A percentile compares a stretch with the other conserved stretches of the same genome.
These are phyloP conservation scores for Cyclophora albipunctata DNA, from an alignment of 2,888 invertebrate species.

Conservation along the genomic window DNA sequence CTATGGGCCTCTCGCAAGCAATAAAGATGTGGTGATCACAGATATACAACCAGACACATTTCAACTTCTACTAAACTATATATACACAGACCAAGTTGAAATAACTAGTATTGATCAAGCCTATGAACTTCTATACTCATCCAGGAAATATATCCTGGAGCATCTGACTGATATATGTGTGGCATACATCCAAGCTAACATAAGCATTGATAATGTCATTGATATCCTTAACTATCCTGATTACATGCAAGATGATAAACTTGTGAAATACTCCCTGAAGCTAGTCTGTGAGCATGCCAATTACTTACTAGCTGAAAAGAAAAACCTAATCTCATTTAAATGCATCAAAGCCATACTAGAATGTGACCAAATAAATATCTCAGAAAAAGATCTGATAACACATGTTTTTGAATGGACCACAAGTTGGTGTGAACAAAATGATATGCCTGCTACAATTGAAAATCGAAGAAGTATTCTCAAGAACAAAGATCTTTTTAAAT, in stretches of 20 bases:
- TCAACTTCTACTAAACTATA: constrained; percentile 75
- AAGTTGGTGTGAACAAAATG: constrained; percentile 63
- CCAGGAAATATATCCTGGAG: constrained; percentile 78
- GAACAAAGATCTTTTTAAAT: constrained; percentile 54
- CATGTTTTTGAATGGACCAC: constrained; percentile 73
- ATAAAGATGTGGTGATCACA: constrained; percentile 65
- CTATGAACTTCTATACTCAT: constrained; percentile 78
- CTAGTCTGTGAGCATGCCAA: constrained; percentile 73
- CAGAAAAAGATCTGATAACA: constrained; percentile 69
- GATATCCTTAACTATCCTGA: constrained; percentile 77
- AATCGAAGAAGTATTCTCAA: constrained; percentile 59
- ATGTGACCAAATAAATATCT: constrained; percentile 65
- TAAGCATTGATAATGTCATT: constrained; percentile 75
- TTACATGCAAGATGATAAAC: constrained; percentile 71
- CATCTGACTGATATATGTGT: constrained; percentile 68
- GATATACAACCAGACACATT: constrained; percentile 78
- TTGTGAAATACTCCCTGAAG: constrained; percentile 68
- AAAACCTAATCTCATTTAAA: constrained; percentile 58
- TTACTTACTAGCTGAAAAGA: constrained; percentile 68
- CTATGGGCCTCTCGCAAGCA: constrained; percentile 75
- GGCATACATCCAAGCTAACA: constrained; percentile 68
- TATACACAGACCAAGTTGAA: constrained; percentile 76
- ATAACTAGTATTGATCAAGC: constrained; percentile 75
- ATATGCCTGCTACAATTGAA: constrained; percentile 46
- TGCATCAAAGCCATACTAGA: constrained; percentile 69